phyloP scores from a whole-genome alignment of 2,888 invertebrate genomes.

The Hypolimnas misippus region DNA sequence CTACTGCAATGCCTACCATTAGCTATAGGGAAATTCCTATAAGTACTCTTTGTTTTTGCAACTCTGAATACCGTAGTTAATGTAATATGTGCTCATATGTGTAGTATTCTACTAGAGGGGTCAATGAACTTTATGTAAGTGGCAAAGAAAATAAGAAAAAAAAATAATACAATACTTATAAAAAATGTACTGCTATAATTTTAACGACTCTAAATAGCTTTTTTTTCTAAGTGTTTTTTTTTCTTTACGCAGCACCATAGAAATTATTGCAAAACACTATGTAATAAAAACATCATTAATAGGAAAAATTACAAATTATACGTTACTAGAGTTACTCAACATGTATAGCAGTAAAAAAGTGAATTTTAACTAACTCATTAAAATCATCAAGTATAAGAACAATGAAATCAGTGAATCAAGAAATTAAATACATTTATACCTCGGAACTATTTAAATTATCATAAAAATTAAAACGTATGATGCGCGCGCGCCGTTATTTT shows the following conservation, averaged over 20 bases:
- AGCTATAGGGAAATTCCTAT: slow-evolving; percentile 14
- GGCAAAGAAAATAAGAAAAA: neutral
- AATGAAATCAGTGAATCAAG: slow-evolving; percentile 37
- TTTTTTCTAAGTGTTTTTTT: neutral
- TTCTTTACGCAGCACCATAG: neutral
- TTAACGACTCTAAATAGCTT: neutral
- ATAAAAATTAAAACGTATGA: slow-evolving; percentile 59
- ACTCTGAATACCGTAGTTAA: slow-evolving; percentile 2
- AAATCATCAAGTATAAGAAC: slow-evolving; percentile 23
- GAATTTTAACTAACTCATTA: slow-evolving; percentile 32
- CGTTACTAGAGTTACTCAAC: slow-evolving; percentile 31
- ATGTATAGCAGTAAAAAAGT: slow-evolving; percentile 25
- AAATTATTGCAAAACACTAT: slow-evolving; percentile 7
- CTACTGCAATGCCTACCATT: slow-evolving; percentile 31
- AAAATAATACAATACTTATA: neutral
- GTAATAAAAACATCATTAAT: slow-evolving; percentile 5
- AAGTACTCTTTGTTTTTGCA: slow-evolving; percentile 14
- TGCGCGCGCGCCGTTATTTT: slow-evolving; percentile 59
- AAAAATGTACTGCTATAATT: neutral
- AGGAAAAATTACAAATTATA: slow-evolving; percentile 17
- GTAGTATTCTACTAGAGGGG: neutral
- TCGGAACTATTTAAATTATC: slow-evolving; percentile 48
- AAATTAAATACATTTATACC: slow-evolving; percentile 38
- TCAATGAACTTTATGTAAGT: neutral
- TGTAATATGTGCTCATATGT: neutral